A percentile compares a stretch with the other conserved stretches of the same genome.
phyloP scores from a whole-genome alignment of 2,888 invertebrate species.

The Troides helena region DNA sequence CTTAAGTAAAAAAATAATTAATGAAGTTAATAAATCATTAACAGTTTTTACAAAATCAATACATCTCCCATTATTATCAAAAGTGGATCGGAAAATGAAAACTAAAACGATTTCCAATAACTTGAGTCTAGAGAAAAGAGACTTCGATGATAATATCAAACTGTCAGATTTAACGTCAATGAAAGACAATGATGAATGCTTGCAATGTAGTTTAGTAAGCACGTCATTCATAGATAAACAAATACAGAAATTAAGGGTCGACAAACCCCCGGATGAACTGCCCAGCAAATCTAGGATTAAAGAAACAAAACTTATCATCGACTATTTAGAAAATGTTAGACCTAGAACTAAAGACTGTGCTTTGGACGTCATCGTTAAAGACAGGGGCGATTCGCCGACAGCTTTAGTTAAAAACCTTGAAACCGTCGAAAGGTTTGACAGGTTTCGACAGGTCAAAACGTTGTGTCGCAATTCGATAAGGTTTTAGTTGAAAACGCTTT shows the following conservation, averaged over 20 bases:
- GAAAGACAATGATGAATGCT: conserved; percentile 35
- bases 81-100: conserved; percentile 2
- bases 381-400: conserved; percentile 18
- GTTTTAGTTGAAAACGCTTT: conserved; percentile 58
- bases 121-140: neutral
- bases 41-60: conserved; percentile 32
- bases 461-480: conserved; percentile 36
- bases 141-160: neutral
- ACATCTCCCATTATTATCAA: neutral
- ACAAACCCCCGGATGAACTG: conserved; percentile 39
- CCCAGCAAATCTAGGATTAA: conserved; percentile 30
- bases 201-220: conserved; percentile 58
- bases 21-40: conserved; percentile 48
- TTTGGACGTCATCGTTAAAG: conserved; percentile 30
- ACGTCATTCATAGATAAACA: conserved; percentile 56
- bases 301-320: conserved; percentile 39
- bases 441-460: conserved; percentile 29
- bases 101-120: neutral
- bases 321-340: conserved; percentile 48
- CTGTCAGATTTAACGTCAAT: neutral
- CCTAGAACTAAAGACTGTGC: conserved; percentile 25
- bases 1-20: conserved; percentile 53
- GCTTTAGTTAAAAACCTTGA: conserved; percentile 7
- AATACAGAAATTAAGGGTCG: conserved; percentile 45
- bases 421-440: neutral